phyloP scores from a whole-genome alignment of 2,888 invertebrate genomes.

The Drepanosiphum platanoidis region DNA sequence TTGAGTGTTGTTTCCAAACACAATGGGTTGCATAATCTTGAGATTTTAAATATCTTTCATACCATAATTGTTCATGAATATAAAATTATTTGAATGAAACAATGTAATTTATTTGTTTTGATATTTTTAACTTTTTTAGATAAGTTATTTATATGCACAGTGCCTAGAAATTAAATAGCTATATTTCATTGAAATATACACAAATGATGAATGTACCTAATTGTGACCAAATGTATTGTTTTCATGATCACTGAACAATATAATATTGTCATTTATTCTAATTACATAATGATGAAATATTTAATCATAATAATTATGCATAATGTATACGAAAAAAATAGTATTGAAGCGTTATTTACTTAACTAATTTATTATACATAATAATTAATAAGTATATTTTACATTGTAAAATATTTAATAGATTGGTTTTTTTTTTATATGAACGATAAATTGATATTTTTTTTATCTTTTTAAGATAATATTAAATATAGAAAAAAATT shows the following conservation, averaged over 20 bases:
- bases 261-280: neutral
- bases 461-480: too few species aligned
- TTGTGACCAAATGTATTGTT: neutral
- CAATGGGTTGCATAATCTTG: too few species aligned
- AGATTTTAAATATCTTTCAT: too few species aligned
- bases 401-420: too few species aligned
- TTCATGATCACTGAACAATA: neutral
- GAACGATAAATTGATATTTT: too few species aligned
- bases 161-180: neutral
- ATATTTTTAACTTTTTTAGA: neutral
- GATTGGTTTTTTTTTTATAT: too few species aligned
- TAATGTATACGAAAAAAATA: neutral
- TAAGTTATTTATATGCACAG: neutral
- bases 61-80: too few species aligned
- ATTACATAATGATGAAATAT: neutral
- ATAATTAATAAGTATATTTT: too few species aligned
- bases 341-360: neutral
- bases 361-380: too few species aligned
- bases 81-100: neutral
- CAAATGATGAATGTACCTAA: neutral
- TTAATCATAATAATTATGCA: neutral
- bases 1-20: too few species aligned
- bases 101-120: neutral
- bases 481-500: too few species aligned
- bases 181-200: neutral